Evolutionary conservation across 2,888 invertebrate genomes (phyloP).

Genomic region (Epinotia demarniana): DNA sequence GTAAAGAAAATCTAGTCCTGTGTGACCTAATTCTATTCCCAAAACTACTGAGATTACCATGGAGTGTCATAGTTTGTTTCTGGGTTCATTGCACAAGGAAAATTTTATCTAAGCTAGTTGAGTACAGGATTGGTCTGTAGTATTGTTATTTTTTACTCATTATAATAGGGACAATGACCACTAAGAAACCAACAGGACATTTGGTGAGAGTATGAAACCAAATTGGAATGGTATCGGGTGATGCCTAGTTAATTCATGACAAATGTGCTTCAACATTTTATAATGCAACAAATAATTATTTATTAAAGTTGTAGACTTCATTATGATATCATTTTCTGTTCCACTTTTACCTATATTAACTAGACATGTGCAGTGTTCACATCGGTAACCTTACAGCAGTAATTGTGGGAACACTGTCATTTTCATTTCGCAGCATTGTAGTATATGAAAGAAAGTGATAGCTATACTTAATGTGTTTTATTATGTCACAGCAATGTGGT

Average conservation of each 20-base stretch:
- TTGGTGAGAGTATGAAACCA: background rate
- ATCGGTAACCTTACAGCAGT: background rate
- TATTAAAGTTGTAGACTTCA: background rate
- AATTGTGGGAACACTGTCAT: slow-evolving; percentile 22
- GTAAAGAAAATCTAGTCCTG: background rate
- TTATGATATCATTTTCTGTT: background rate
- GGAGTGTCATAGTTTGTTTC: background rate
- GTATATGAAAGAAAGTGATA: slow-evolving; percentile 40
- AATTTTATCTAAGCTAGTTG: slow-evolving; percentile 4
- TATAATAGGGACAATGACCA: slow-evolving; percentile 2
- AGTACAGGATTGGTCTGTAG: background rate
- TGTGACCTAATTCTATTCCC: background rate
- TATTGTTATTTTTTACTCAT: background rate
- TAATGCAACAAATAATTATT: background rate
- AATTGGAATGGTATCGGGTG: background rate
- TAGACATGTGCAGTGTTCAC: background rate
- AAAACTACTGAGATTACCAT: background rate
- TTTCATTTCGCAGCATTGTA: slow-evolving; percentile 32
- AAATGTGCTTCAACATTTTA: background rate
- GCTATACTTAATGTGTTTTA: slow-evolving; percentile 4
- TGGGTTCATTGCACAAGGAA: slow-evolving; percentile 15
- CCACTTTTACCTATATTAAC: background rate
- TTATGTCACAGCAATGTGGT: slow-evolving; percentile 30
- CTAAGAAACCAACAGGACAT: slow-evolving; percentile 18
- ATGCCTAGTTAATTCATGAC: background rate